Evolutionary conservation across 2,888 invertebrate species (phyloP).

Genomic region (Hypomecis atomaria): DNA sequence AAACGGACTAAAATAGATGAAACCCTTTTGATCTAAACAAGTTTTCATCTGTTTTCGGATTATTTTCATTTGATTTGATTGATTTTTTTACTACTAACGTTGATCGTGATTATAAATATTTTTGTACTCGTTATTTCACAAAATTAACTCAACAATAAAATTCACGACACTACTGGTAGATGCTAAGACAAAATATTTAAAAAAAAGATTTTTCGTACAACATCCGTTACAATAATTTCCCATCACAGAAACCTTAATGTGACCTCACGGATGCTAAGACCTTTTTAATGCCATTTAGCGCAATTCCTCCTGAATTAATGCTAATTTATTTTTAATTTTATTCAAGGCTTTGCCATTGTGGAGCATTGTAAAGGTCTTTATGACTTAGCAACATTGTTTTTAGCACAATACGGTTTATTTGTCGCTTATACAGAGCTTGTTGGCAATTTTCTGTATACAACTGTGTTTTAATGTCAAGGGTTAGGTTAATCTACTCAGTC

Average conservation of each 20-base stretch:
- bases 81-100: too few relatives aligned
- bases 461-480: slow-evolving; percentile 7
- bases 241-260: slow-evolving; percentile 19
- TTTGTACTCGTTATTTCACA: too few relatives aligned
- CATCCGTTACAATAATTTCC: slow-evolving; percentile 13
- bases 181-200: too few relatives aligned
- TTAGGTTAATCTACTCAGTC: not conserved
- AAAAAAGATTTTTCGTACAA: not conserved
- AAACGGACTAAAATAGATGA: not conserved
- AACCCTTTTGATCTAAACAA: not conserved
- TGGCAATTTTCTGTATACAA: slow-evolving; percentile 2
- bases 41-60: not conserved
- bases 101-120: too few relatives aligned
- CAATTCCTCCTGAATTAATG: slow-evolving; percentile 23
- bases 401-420: slow-evolving; percentile 22
- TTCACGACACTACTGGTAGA: too few relatives aligned
- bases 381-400: slow-evolving; percentile 28
- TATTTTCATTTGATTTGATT: too few relatives aligned
- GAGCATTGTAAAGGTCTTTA: slow-evolving; percentile 16
- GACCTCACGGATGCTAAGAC: slow-evolving; percentile 11
- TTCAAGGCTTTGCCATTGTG: slow-evolving; percentile 19
- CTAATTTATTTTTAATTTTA: slow-evolving; percentile 32
- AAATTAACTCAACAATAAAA: too few relatives aligned
- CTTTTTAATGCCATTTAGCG: slow-evolving; percentile 25
- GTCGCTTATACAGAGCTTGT: slow-evolving; percentile 4